Evolutionary conservation across 2,888 invertebrate species (phyloP), one percentile per base, ranked within the genome.

Genomic region (Thecophora atra): DNA sequence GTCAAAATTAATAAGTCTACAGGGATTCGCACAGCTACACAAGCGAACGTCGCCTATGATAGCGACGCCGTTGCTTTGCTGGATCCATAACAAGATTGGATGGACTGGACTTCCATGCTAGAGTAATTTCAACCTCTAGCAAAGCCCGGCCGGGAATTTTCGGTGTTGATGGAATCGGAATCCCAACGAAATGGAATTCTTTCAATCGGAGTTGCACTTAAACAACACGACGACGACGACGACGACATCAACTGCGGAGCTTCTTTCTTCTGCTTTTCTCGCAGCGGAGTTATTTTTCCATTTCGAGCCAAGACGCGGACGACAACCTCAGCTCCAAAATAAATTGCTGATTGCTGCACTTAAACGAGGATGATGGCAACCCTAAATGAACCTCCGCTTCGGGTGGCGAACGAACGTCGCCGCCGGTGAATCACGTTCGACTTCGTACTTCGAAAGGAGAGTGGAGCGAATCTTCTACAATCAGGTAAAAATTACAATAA

Each of bases 171-270:
- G 17, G 67, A 67, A 68, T 68, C 58, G 28, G 26, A 58, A 68
- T 58, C 44, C 58, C 42, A 56, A 44, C 26, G 26, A 68, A 68
- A 68, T 58, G 58, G 44, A 68, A 68, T 68, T 68, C 68, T n/a
- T 42, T 13, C 42, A 58, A 19, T 13, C 17, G 47, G 21, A 42
- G 26, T 24, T 24, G 17, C 30, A 47, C 15, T 47, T n/a, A 60
- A 24, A 1, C 17, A 47, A 6, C 44, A 56, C 51, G 42, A 56
- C 44, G 5, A 30, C 56, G 54, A 37, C 42, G 44, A 68, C 54
- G 24, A 17, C 60, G 30, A 15, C 56, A 37, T 21, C 21, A 42
- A 56, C 67, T 5, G 13, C 37, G 1, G 30, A 62, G 30, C 47
- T 4, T 17, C 47, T 19, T n/a, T 37, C 19, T 8, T 2, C 44